phyloP scores from a whole-genome alignment of 2,888 invertebrate genomes.

The Cephus rjabovi region DNA sequence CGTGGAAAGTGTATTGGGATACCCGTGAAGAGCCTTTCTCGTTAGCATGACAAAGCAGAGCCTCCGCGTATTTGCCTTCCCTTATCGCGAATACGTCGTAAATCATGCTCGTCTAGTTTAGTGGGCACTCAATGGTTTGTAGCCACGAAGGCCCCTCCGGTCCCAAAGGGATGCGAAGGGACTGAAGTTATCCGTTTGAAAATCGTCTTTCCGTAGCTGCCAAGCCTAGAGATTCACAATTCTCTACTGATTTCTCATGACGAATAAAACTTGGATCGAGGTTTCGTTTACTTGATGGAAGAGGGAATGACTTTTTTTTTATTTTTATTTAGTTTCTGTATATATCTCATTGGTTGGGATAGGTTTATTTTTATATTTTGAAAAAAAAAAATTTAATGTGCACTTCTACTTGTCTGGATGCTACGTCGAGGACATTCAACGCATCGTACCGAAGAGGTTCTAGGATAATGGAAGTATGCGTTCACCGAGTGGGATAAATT shows the following conservation, averaged over 20 bases:
- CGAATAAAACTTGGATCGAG: background rate
- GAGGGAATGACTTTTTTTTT: background rate
- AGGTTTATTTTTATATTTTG: background rate
- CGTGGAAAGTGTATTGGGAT: background rate
- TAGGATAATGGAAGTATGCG: background rate
- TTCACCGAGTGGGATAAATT: background rate
- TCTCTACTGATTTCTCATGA: background rate
- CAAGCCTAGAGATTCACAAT: background rate
- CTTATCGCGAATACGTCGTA: conserved; percentile 11
- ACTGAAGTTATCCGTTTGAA: background rate
- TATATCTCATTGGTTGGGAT: background rate
- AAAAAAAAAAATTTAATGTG: background rate
- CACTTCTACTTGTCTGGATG: background rate
- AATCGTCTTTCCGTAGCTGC: background rate
- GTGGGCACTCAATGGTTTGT: background rate
- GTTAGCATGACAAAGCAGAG: conserved; percentile 8
- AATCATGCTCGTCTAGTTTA: conserved; percentile 1
- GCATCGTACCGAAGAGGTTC: background rate
- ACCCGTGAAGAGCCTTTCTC: background rate
- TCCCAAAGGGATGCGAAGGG: background rate
- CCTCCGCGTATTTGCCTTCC: background rate
- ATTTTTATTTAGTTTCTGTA: background rate
- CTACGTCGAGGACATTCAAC: background rate
- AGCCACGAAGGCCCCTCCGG: background rate
- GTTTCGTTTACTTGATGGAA: background rate